Evolutionary conservation across 2,888 invertebrate genomes (phyloP).

Genomic region (Nomada ruficornis): DNA sequence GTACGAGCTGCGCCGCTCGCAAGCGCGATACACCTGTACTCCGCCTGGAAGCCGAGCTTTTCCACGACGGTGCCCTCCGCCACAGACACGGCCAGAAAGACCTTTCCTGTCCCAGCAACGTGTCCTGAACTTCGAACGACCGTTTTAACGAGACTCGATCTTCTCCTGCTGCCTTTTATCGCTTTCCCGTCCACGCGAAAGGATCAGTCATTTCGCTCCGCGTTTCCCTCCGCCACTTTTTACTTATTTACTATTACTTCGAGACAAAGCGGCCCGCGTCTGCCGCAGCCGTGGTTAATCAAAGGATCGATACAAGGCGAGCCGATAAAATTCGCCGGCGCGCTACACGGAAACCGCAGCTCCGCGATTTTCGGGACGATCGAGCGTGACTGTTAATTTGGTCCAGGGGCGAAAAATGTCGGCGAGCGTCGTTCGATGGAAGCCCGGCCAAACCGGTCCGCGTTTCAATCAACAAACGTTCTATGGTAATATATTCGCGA

Average conservation of each 20-base stretch:
- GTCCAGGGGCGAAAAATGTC: constrained; percentile 35
- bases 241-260: no score
- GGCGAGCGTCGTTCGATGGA: constrained; percentile 24
- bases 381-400: constrained; percentile 43
- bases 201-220: constrained; percentile 36
- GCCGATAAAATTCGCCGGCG: not conserved
- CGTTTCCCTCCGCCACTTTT: not conserved
- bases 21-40: constrained; percentile 43
- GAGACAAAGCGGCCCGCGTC: not conserved
- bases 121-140: constrained; percentile 19
- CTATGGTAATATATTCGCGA: constrained; percentile 63
- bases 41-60: constrained; percentile 54
- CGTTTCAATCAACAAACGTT: constrained; percentile 67
- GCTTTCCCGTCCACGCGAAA: constrained; percentile 8
- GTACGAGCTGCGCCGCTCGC: constrained; percentile 21
- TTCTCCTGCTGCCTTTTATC: constrained; percentile 34
- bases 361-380: constrained; percentile 13
- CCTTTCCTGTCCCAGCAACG: constrained; percentile 43
- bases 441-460: constrained; percentile 45
- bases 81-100: constrained; percentile 38
- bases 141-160: constrained; percentile 49
- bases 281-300: not conserved
- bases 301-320: not conserved
- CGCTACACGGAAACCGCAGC: not conserved
- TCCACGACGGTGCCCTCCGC: constrained; percentile 35